Percentiles rank a stretch among this genome's conserved stretches.
Conservation (phyloP, 2,888 invertebrate species). For the Nomada ruficornis region DNA sequence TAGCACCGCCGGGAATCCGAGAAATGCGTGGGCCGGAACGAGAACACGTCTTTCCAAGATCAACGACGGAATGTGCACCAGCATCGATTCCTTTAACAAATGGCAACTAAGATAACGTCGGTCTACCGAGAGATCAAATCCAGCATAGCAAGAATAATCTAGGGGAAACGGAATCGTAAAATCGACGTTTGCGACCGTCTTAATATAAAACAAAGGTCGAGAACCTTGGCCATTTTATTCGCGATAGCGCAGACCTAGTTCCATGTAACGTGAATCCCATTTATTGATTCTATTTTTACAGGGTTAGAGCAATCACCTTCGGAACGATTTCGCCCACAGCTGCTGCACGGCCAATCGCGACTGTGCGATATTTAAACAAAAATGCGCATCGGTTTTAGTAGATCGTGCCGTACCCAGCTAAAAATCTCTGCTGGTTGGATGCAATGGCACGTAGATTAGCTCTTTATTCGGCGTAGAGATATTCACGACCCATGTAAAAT, state of each 20-base stretch:
- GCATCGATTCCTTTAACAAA: constrained; percentile 21
- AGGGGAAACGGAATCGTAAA: neutral
- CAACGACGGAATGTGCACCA: neutral
- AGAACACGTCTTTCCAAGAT: constrained; percentile 9
- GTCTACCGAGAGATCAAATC: neutral
- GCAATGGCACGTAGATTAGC: no score
- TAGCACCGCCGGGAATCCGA: constrained; percentile 1
- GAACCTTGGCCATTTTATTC: constrained; percentile 63
- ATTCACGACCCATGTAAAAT: no score
- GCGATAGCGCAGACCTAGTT: constrained; percentile 67
- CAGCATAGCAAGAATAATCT: neutral
- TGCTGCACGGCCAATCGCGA: constrained; percentile 13
- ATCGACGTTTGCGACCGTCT: constrained; percentile 22
- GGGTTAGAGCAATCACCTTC: constrained; percentile 50
- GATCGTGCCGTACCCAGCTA: no score
- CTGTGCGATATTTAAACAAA: neutral
- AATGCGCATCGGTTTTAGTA: neutral
- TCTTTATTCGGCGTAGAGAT: no score
- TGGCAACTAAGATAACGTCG: neutral
- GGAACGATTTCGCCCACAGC: constrained; percentile 20
- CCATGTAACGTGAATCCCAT: constrained; percentile 60
- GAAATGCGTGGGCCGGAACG: constrained; percentile 9
- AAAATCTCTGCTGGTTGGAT: no score
- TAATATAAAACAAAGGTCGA: constrained; percentile 63
- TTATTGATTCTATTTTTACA: constrained; percentile 64